Percentiles rank a stretch among this genome's conserved stretches.
These are phyloP conservation scores for Ancistrus triradiatus DNA, from an alignment of 2,113 vertebrate species.

Conservation along the genomic window DNA sequence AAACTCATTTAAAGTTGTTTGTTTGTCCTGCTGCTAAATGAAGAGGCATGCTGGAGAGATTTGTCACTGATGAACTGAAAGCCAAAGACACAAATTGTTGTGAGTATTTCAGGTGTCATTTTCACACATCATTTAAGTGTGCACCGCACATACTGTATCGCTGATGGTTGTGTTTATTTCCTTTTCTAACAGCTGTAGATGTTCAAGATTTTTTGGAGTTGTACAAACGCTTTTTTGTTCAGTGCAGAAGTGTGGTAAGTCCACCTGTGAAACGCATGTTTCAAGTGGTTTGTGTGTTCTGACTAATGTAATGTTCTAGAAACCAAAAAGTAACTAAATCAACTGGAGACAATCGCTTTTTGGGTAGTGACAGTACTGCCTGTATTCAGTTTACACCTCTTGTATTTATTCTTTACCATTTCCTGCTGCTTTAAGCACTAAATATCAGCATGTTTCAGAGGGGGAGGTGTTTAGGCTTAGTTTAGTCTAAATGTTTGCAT, in stretches of 20 bases:
- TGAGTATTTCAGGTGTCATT: conserved; percentile 34
- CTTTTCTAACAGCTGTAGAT: conserved; percentile 52
- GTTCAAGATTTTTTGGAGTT: conserved; percentile 61
- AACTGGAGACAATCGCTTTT: too few species aligned
- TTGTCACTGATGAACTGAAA: conserved; percentile 61
- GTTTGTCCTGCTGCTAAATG: conserved; percentile 9
- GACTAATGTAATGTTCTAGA: neutral
- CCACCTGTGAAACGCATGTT: too few species aligned
- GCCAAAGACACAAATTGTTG: conserved; percentile 49
- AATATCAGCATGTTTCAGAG: too few species aligned
- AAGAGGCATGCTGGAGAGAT: conserved; percentile 65
- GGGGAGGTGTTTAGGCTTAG: too few species aligned
- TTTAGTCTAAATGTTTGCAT: too few species aligned
- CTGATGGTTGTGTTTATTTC: neutral
- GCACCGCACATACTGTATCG: neutral
- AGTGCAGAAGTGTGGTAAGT: conserved; percentile 68
- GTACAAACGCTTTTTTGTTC: conserved; percentile 57
- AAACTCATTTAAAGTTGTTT: neutral
- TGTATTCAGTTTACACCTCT: too few species aligned
- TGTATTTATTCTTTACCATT: too few species aligned
- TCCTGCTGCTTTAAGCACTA: too few species aligned
- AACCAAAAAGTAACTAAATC: neutral
- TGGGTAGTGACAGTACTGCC: too few species aligned
- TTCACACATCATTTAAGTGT: neutral
- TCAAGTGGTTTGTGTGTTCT: neutral